Conservation (phyloP, 2,888 invertebrate species). For the Euspilapteryx auroguttella region DNA sequence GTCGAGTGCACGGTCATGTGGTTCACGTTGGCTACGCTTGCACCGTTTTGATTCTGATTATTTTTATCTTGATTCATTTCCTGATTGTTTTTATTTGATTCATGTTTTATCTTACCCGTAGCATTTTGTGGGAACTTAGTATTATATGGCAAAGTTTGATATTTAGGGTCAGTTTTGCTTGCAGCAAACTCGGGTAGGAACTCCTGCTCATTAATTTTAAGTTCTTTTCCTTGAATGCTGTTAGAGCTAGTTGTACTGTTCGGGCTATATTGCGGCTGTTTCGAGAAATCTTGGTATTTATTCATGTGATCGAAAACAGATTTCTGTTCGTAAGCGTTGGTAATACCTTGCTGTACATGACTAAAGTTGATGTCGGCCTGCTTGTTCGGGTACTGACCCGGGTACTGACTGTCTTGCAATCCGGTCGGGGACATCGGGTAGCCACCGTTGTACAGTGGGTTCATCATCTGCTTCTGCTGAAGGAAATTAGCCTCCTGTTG, state of each 20-base stretch:
- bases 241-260: constrained; percentile 54
- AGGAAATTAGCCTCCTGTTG: constrained; percentile 54
- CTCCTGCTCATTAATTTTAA: constrained; percentile 56
- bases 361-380: constrained; percentile 28
- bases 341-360: constrained; percentile 50
- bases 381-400: constrained; percentile 38
- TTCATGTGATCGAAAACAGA: constrained; percentile 39
- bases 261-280: constrained; percentile 60
- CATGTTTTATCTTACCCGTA: constrained; percentile 38
- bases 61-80: constrained; percentile 17
- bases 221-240: constrained; percentile 49
- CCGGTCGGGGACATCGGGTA: constrained; percentile 30
- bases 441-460: constrained; percentile 43
- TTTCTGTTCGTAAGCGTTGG: constrained; percentile 50
- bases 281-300: constrained; percentile 51
- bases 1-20: constrained; percentile 60
- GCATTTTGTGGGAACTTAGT: constrained; percentile 76
- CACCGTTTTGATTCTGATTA: constrained; percentile 24
- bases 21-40: constrained; percentile 35
- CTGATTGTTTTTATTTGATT: constrained; percentile 37
- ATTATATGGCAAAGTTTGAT: constrained; percentile 89
- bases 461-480: constrained; percentile 57
- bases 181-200: constrained; percentile 70
- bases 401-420: constrained; percentile 37
- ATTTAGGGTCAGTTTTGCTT: constrained; percentile 86